Conservation (phyloP, 2,113 vertebrate species). For the Brienomyrus brachyistius region DNA sequence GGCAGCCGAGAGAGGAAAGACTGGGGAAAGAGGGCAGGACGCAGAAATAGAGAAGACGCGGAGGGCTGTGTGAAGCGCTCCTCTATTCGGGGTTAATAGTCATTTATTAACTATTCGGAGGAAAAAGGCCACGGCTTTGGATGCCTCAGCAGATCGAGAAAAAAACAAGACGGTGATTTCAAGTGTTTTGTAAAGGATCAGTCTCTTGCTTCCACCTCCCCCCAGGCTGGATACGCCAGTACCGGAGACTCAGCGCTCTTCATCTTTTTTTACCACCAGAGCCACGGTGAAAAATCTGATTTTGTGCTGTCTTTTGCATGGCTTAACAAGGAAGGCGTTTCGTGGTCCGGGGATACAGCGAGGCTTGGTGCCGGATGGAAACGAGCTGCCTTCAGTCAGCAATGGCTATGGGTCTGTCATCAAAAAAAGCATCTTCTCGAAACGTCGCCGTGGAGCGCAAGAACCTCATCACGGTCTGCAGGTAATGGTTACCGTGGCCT, state of each 20-base stretch:
- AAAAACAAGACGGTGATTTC: background rate
- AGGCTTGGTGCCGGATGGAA: slow-evolving; percentile 60
- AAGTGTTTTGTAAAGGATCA: background rate
- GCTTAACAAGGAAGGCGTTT: slow-evolving; percentile 49
- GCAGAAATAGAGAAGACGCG: background rate
- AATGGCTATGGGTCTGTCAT: slow-evolving; percentile 76
- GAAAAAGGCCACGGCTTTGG: background rate
- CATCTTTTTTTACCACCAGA: slow-evolving; percentile 9
- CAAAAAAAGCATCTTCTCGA: slow-evolving; percentile 71
- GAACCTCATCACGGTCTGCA: slow-evolving; percentile 87
- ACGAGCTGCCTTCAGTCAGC: slow-evolving; percentile 63
- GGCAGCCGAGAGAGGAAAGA: slow-evolving; percentile 35
- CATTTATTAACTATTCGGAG: background rate
- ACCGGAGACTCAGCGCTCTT: background rate
- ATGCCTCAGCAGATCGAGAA: background rate
- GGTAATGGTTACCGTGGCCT: slow-evolving; percentile 46
- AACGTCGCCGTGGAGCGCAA: slow-evolving; percentile 79
- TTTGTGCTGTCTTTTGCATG: slow-evolving; percentile 24
- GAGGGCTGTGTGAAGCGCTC: background rate
- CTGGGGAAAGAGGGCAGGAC: slow-evolving; percentile 19
- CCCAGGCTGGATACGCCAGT: background rate
- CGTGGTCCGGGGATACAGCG: slow-evolving; percentile 20
- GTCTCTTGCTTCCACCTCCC: background rate
- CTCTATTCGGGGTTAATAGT: background rate
- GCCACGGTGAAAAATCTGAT: slow-evolving; percentile 28